These are phyloP conservation scores for Xylocampa areola DNA, from an alignment of 2,888 invertebrate genomes.

Conservation along the genomic window DNA sequence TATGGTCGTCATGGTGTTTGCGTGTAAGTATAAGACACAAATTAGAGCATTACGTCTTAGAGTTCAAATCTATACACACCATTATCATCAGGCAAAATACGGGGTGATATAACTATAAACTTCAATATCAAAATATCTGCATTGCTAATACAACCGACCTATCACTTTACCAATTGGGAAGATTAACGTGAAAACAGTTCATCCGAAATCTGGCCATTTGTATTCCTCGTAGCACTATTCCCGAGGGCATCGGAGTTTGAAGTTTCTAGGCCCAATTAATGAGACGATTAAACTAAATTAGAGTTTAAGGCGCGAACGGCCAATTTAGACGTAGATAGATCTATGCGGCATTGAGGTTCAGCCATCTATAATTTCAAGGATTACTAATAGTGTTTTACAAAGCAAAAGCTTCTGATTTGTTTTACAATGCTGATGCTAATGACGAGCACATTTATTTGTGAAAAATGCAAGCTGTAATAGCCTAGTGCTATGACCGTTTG, in stretches of 20 bases:
- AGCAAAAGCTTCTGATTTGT: no score
- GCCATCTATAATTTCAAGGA: constrained; percentile 33
- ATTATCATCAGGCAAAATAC: background rate
- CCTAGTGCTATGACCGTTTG: no score
- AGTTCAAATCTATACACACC: background rate
- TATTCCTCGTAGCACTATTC: constrained; percentile 73
- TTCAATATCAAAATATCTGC: constrained; percentile 41
- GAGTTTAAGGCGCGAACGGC: constrained; percentile 79
- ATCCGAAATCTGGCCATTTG: constrained; percentile 75
- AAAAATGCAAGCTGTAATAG: no score
- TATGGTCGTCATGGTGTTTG: no score
- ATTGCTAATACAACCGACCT: constrained; percentile 49
- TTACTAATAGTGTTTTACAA: constrained; percentile 28
- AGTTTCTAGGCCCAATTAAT: constrained; percentile 84
- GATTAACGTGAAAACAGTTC: constrained; percentile 61
- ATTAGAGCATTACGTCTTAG: no score
- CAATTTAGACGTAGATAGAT: constrained; percentile 65
- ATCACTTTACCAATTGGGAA: constrained; percentile 50
- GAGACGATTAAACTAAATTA: constrained; percentile 85
- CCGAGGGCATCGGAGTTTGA: constrained; percentile 76
- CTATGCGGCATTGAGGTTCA: constrained; percentile 39
- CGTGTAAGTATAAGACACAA: no score
- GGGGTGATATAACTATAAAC: constrained; percentile 20
- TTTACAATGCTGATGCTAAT: no score
- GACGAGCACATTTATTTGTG: no score